A percentile compares a stretch with the other conserved stretches of the same genome.
Conservation (phyloP, 2,888 invertebrate genomes). For the Oscheius sp. region DNA sequence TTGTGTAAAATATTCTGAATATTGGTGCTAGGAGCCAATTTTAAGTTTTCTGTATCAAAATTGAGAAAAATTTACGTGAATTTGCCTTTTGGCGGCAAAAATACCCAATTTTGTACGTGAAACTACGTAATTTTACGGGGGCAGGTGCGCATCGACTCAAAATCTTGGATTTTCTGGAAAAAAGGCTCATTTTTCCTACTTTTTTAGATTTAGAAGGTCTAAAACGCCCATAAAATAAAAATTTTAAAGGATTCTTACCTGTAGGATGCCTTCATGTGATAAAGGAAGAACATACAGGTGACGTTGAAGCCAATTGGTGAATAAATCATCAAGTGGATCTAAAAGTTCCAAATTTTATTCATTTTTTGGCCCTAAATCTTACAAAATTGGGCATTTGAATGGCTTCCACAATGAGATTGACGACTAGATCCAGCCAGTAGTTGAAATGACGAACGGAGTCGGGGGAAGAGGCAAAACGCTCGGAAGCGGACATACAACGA, state of each 20-base stretch:
- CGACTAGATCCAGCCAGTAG: slow-evolving; percentile 53
- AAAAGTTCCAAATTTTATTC: slow-evolving; percentile 7
- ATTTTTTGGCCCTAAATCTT: slow-evolving; percentile 8
- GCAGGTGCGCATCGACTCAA: not conserved
- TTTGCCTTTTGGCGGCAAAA: no score
- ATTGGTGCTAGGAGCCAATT: no score
- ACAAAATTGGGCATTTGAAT: slow-evolving; percentile 51
- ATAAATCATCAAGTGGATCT: slow-evolving; percentile 48
- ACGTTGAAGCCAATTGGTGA: slow-evolving; percentile 57
- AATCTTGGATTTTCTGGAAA: not conserved
- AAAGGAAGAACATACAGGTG: slow-evolving; percentile 61
- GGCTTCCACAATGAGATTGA: slow-evolving; percentile 41
- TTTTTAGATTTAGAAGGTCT: no score
- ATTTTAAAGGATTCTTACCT: slow-evolving; percentile 7
- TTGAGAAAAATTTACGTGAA: no score
- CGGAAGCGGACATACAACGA: slow-evolving; percentile 52
- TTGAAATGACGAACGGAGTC: slow-evolving; percentile 53
- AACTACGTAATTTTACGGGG: not conserved
- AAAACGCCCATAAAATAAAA: no score
- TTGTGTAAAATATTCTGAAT: no score
- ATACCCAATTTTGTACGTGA: not conserved
- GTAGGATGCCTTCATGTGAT: slow-evolving; percentile 54
- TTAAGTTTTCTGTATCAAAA: no score
- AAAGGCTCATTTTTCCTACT: not conserved
- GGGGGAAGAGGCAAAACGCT: slow-evolving; percentile 44